Base-by-base conservation (phyloP, 2,888 invertebrate genomes). In the Hoplodrina ambigua region DNA sequence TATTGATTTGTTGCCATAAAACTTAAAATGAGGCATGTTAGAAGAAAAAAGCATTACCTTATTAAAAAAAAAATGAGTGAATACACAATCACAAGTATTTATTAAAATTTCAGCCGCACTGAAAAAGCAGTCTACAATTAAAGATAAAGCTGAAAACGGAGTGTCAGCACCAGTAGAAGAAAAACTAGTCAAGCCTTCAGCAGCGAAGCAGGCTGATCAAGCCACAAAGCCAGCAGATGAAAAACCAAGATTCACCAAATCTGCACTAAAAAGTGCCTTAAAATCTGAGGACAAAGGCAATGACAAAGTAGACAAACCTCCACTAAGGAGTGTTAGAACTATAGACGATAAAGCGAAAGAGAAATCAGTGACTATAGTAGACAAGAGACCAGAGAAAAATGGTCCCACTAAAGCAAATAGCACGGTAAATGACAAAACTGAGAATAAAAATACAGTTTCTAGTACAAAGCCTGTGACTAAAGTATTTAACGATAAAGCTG, bases 101-200 rank as follows among this genome's bases (percentile, higher is more conserved):
- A 62, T 69, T 62, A 8, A 20, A 41, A 37, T 94, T 92, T 62
- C 93, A 96, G 96, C 96, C 56, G 91, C 89, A 49, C 85, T 96
- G 64, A 96, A 94, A 78, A 96, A 96, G 72, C 96, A 96, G 81
- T 64, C 95, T 0, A 95, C 96, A n/a, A 88, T 96, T 71, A 93
- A 89, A 85, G 95, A 94, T 20, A 95, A 93, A 85, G 15, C 90
- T 64, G 93, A 94, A 89, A 95, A 95, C 84, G 95, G 94, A 52
- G 88, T 90, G 3, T 82, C 92, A 19, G 91, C 91, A 65, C 86
- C 92, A 1, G 86, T 88, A 53, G 94, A 95, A 88, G 95, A 94
- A 69, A 95, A 93, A 77, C 87, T 93, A 49, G 89, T 95, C 0
- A 96, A 95, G 64, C 95, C 95, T 25, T 94, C 96, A 67, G 91